Evolutionary conservation across 2,113 vertebrate species (phyloP), one percentile per base, ranked within the genome.

Genomic region (Ailuropoda melanoleuca): DNA sequence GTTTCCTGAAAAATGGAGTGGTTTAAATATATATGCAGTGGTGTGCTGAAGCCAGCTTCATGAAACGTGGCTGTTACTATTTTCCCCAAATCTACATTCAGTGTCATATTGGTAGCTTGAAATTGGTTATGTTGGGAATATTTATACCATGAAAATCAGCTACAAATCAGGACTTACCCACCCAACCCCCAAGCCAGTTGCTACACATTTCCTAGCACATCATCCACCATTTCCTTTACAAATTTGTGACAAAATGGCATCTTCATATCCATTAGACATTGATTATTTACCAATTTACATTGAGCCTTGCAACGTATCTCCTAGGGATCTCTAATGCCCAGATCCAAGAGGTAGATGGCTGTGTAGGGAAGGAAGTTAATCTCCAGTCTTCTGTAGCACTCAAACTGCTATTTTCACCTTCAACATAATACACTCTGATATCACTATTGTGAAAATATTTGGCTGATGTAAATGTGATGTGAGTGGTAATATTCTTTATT

Each of bases 401-500:
- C 29, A 83, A 46, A 17, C 8, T 87, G 34, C 37, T 70, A 93
- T 98, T 97, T 98, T 97, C 68, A 58, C 93, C 86, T 82, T 87
- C 46, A 95, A 34, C 21, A 17, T 82, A 83, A 86, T 62, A 91
- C 6, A 97, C 81, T 92, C 81, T 97, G 85, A 95, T 98, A 93
- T 97, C 88, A 97, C 94, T 98, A 97, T 97, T 98, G 94, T 97
- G 97, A 97, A 98, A 98, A 97, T 97, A 98, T 98, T 98, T 98
- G 94, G 86, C 97, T 98, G 97, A 98, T 98, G 91, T 92, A 98
- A 98, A 98, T 95, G 96, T 92, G 89, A 98, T 97, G 77, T 21
- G 70, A 98, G 92, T 96, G 97, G 95, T 97, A 98, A 98, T 97
- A 98, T 97, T 98, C 93, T 98, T 97, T 98, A 98, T 98, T 98